Base-by-base conservation (phyloP, 2,113 vertebrate genomes). In the Peromyscus californicus region DNA sequence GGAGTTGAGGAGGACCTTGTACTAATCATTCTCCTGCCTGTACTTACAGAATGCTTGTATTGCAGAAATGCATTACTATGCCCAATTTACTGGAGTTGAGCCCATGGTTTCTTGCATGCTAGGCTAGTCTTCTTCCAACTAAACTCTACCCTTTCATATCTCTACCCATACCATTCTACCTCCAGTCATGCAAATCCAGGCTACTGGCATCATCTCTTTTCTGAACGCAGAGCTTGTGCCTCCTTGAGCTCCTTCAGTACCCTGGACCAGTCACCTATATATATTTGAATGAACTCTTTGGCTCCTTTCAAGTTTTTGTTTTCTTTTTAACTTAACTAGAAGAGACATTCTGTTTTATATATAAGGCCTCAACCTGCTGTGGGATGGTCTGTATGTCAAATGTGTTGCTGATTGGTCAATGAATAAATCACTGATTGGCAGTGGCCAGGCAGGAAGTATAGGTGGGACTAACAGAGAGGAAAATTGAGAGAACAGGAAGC, bases 171-270 rank as follows among this genome's bases (percentile, higher is more conserved):
- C 4, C 21, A 10, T 65, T 33, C 26, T 78, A 42, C 5, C 22
- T 9, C 95, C 67, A 33, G 2, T 63, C n/a, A 7, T 42, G 3
- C 0, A 79, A 8, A 9, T 84, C 3, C 12, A 19, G 9, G 31
- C 16, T 95, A 24, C 1, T 54, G 63, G 7, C 0, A 2, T 90
- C 19, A 42, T 69, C 4, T n/a, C 15, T 31, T 31, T 7, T 51
- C 42, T 45, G 13, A 61, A 33, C 6, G 39, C 21, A 61, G 7
- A 11, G 36, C 1, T 1, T 31, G 1, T 86, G 29, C 70, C 3
- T 13, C 8, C 2, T 39, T 8, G 12, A 21, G 21, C 5, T 67
- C 17, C 26, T n/a, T 5, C 2, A 13, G 29, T 33, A 19, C 2
- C 26, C 33, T 67, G 61, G 65, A 70, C 11, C 33, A 21, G 7